A percentile compares a stretch with the other conserved stretches of the same genome.
Conservation (phyloP, 2,797 vertebrate species). For the Geotrypetes seraphini region DNA sequence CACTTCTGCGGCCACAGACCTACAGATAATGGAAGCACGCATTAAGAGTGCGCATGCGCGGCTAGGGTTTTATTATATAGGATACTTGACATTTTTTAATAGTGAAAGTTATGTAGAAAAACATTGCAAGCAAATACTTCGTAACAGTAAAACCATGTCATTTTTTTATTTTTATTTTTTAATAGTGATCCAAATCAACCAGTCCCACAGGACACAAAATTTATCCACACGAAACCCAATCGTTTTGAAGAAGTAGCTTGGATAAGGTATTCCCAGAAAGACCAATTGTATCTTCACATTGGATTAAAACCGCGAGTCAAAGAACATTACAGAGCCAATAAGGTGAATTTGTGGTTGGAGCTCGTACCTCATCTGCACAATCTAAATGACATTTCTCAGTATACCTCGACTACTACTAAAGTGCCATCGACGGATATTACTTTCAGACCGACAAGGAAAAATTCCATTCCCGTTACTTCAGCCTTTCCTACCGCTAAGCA, state of each 20-base stretch:
- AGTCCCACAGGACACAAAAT: constrained; percentile 97
- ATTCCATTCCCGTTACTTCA: constrained; percentile 79
- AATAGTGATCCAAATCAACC: constrained; percentile 96
- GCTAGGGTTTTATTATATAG: constrained; percentile 2
- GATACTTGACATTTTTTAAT: neutral
- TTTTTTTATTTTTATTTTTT: too few species aligned
- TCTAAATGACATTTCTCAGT: constrained; percentile 94
- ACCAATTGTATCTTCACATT: constrained; percentile 95
- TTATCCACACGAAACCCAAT: constrained; percentile 97
- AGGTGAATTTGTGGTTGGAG: constrained; percentile 97
- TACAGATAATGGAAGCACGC: too few species aligned
- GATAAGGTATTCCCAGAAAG: constrained; percentile 97
- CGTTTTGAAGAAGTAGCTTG: constrained; percentile 97
- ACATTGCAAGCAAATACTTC: too few species aligned
- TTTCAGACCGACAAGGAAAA: constrained; percentile 84
- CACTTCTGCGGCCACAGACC: too few species aligned
- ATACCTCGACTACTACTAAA: constrained; percentile 96
- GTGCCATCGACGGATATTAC: constrained; percentile 87
- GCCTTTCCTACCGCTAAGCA: constrained; percentile 89
- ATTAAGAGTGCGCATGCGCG: too few species aligned
- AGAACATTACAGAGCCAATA: constrained; percentile 96
- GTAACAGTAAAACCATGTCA: too few species aligned
- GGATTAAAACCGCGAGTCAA: constrained; percentile 97
- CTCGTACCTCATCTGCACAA: constrained; percentile 96
- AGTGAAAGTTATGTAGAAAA: constrained; percentile 4